Base-by-base conservation (phyloP, 2,113 vertebrate species). In the Spilogale gracilis region DNA sequence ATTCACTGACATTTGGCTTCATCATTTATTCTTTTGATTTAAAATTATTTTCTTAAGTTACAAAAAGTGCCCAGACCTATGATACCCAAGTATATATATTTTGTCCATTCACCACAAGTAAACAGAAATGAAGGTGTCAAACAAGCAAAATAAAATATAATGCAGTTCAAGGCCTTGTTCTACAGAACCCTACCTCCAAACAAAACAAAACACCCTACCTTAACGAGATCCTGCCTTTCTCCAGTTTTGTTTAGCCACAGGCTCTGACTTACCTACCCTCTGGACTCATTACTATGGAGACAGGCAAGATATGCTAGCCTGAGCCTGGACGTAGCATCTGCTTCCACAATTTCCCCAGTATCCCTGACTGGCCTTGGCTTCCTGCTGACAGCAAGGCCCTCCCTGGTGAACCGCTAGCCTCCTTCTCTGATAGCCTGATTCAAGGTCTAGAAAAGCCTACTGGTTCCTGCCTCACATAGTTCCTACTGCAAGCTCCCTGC, bases 51-150 rank as follows among this genome's bases (percentile, higher is more conserved):
- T 71, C 74, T 96, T 81, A 50, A 86, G 60, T 56, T 80, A 52
- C n/a, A 90, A 79, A 79, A 52, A 38, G 45, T 14, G 17, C 17
- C 48, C 17, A 80, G 48, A 12, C 38, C n/a, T 61, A 2, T 30
- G 38, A 16, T 74, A 91, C 13, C 12, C 27, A 87, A 50, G 21
- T 32, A 65, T n/a, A 63, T 65, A 38, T 80, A 7, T 80, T 91
- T 54, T 71, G 27, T 30, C 50, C 65, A 60, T 56, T 90, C 16
- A 61, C 54, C 54, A 56, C 10, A 85, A 80, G 14, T 54, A 85
- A 73, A 80, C 10, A 63, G 48, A 85, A 91, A 90, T 20, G n/a
- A 91, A 84, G 61, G n/a, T 56, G 27, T 79, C 80, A 86, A 91
- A 91, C 3, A 81, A n/a, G 9, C 5, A 91, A 90, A 58, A 79